Evolutionary conservation across 2,113 vertebrate genomes (phyloP), one percentile per base, ranked within the genome.

Genomic region (Cyanocitta stelleri): DNA sequence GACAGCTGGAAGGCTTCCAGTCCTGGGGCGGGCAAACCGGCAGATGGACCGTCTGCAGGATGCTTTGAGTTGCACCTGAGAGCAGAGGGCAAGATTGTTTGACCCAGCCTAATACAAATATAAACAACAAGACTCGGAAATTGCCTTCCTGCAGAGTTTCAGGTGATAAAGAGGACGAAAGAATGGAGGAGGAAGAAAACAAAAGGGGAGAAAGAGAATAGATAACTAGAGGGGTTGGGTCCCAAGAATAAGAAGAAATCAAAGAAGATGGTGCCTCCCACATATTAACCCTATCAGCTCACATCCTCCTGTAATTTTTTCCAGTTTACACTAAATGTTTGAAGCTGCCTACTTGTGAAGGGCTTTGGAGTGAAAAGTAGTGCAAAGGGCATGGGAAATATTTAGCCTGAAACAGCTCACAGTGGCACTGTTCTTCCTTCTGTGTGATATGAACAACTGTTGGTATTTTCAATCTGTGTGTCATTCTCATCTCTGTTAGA

Each of bases 1-100:
- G 68, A 37, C 32, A 32, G 44, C 59, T 48, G 44, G 63, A 43
- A 27, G 1, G 13, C n/a, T 93, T 35, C 39, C 44, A 75, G 54
- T 32, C 12, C 55, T 26, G 46, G 15, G 19, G 13, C 3, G 1
- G 19, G 10, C 49, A 37, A 11, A 27, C 27, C 14, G 7, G 16
- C 58, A 58, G 26, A 14, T 0, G 0, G 12, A 1, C 0, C 3
- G 6, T 9, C 82, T 63, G 82, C 58, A 32, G 0, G 1, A 23
- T 7, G 15, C 27, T 76, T 43, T 13, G 24, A 23, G 41, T 4
- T 49, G 24, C 24, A 17, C n/a, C 56, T 72, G 48, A 48, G 67
- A 71, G 11, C 33, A 93, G 44, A 83, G 49, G 54, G 23, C 37
- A 51, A 67, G 26, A 18, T 14, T 84, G 48, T 19, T 52, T 62